Evolutionary conservation across 2,888 invertebrate species (phyloP).

Genomic region (Girardia tigrina): DNA sequence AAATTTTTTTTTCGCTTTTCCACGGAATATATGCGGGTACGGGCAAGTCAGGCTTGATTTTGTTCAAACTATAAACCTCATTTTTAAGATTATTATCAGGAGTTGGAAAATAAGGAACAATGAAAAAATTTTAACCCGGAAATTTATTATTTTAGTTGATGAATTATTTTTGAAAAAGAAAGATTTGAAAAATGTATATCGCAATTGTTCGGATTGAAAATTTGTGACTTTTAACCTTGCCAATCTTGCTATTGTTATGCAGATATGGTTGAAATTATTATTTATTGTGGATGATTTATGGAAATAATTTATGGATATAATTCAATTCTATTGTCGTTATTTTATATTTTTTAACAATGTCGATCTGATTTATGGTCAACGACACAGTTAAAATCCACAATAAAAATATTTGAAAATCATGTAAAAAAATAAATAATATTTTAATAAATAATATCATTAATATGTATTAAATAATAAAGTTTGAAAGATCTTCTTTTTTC

Average conservation of each 20-base stretch:
- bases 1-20: neutral
- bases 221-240: neutral
- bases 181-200: slow-evolving; percentile 23
- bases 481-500: neutral
- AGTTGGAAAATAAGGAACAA: neutral
- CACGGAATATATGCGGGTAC: slow-evolving; percentile 23
- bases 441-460: too few species aligned
- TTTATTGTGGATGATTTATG: neutral
- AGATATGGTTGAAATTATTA: slow-evolving; percentile 1
- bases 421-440: too few species aligned
- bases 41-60: slow-evolving; percentile 18
- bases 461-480: too few species aligned
- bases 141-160: slow-evolving; percentile 18
- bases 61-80: neutral
- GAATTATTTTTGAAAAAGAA: slow-evolving; percentile 3
- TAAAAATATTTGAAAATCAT: neutral
- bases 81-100: neutral
- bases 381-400: neutral
- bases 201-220: slow-evolving; percentile 4
- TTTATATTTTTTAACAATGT: neutral
- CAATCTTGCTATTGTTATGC: slow-evolving; percentile 19
- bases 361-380: too few species aligned
- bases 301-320: neutral
- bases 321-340: neutral
- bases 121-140: slow-evolving; percentile 14